These are phyloP conservation scores for Podargus strigoides DNA, from an alignment of 2,797 vertebrate genomes.

Conservation along the genomic window DNA sequence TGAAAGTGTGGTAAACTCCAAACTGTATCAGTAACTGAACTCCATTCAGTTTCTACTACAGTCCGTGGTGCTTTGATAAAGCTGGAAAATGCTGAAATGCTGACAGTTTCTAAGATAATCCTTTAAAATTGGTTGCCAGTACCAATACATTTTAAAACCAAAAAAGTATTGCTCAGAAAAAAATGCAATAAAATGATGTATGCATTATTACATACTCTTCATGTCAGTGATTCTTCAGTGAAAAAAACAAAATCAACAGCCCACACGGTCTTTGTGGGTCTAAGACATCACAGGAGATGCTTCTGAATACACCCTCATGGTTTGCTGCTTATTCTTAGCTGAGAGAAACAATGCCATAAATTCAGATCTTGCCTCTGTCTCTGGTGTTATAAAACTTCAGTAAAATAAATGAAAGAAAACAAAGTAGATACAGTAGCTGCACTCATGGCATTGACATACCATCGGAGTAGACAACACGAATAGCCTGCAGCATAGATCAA, in stretches of 20 bases:
- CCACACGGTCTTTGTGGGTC: neutral
- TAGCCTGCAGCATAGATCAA: constrained; percentile 26
- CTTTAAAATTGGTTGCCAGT: neutral
- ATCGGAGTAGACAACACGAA: neutral
- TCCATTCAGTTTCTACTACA: neutral
- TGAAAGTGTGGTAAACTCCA: neutral
- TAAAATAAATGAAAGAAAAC: constrained; percentile 35
- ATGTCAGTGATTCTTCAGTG: neutral
- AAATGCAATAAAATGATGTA: neutral
- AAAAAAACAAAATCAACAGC: neutral
- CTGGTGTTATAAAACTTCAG: constrained; percentile 39
- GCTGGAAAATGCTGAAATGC: neutral
- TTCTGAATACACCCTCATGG: constrained; percentile 48
- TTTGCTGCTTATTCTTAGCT: constrained; percentile 36
- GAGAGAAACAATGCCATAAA: constrained; percentile 26
- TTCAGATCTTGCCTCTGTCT: neutral
- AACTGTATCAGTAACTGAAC: neutral
- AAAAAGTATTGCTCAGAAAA: neutral
- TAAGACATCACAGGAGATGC: neutral
- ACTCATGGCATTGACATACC: neutral
- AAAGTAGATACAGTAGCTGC: neutral
- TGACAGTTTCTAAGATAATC: neutral
- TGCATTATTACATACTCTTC: neutral
- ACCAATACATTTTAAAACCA: neutral
- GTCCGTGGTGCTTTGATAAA: neutral